Base-by-base conservation (phyloP, 2,797 vertebrate species). In the Loriculus beryllinus region DNA sequence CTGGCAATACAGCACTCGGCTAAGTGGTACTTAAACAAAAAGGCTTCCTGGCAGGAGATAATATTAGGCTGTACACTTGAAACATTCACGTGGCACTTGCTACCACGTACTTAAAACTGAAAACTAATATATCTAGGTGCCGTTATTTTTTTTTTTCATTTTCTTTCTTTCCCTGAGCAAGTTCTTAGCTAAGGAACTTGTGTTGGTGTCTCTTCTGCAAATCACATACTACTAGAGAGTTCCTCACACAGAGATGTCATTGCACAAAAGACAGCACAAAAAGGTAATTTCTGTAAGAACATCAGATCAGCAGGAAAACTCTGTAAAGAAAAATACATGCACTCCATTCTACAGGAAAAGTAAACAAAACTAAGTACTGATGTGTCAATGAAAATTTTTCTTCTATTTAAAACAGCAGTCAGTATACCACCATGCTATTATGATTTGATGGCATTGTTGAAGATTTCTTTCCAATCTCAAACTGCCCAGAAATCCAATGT, bases 231-330 rank as follows among this genome's bases (percentile, higher is more conserved):
- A 35, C 39, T 59, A 22, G 23, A 31, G 17, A 33, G 35, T 65
- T 35, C 72, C 43, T 91, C 70, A 54, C 14, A 42, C 22, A 45
- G 28, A 85, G 47, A 70, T 77, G 77, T 59, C 40, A 37, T 23
- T 18, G 26, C 13, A 72, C 20, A 67, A 51, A 86, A 52, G 29
- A 70, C 5, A 81, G 26, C 11, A 72, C 28, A 37, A 71, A 77
- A 82, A 86, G 19, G 26, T 40, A 70, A 90, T 81, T 86, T 64
- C 39, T 15, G 12, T 17, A 54, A 68, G 56, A 77, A 75, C 7
- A 80, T 45, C 56, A 63, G 25, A 91, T 35, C 20, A 83, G 52
- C 93, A 64, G 25, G 17, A 42, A 85, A 92, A 68, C 40, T 39
- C 16, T 49, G 20, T 35, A 64, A 85, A n/a, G 39, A 83, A 92